A percentile compares a stretch with the other conserved stretches of the same genome.
phyloP scores from a whole-genome alignment of 1,140 invertebrate genomes.

The Drosophila biarmipes region DNA sequence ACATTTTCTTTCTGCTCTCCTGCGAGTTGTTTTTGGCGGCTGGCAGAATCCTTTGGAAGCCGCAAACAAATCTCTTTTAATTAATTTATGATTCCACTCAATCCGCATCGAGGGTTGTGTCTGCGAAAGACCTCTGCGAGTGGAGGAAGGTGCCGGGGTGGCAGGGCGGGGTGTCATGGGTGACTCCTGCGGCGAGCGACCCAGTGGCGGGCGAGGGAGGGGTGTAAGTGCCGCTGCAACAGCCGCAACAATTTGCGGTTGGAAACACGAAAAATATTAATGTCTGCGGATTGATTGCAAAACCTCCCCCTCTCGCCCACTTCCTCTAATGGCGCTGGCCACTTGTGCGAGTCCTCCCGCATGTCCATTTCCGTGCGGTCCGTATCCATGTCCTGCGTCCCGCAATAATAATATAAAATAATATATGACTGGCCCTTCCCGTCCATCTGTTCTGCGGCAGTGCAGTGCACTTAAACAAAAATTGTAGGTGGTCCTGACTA shows the following conservation, averaged over 20 bases:
- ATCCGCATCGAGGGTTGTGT: constrained; percentile 78
- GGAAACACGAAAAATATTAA: constrained; percentile 83
- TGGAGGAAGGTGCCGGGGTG: constrained; percentile 1
- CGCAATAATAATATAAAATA: constrained; percentile 78
- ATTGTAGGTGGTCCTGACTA: no score
- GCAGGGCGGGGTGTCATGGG: constrained; percentile 1
- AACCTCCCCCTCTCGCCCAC: background rate
- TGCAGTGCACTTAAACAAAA: constrained; percentile 24
- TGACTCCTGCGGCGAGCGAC: constrained; percentile 37
- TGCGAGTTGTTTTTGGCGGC: constrained; percentile 52
- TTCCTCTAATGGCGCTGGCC: constrained; percentile 45
- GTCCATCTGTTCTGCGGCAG: constrained; percentile 46
- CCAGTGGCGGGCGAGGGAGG: background rate
- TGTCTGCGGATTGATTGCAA: constrained; percentile 82
- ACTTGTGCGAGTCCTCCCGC: constrained; percentile 65
- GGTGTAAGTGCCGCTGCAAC: constrained; percentile 49
- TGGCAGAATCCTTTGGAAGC: constrained; percentile 80
- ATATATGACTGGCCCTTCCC: constrained; percentile 62
- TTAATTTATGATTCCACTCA: constrained; percentile 84
- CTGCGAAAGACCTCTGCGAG: constrained; percentile 37
- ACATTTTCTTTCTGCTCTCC: constrained; percentile 72
- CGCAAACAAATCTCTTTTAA: constrained; percentile 84
- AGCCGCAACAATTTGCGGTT: constrained; percentile 81
- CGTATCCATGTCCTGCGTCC: constrained; percentile 36
- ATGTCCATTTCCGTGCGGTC: constrained; percentile 49